Conservation (phyloP, 2,113 vertebrate genomes). For the Orcinus orca region DNA sequence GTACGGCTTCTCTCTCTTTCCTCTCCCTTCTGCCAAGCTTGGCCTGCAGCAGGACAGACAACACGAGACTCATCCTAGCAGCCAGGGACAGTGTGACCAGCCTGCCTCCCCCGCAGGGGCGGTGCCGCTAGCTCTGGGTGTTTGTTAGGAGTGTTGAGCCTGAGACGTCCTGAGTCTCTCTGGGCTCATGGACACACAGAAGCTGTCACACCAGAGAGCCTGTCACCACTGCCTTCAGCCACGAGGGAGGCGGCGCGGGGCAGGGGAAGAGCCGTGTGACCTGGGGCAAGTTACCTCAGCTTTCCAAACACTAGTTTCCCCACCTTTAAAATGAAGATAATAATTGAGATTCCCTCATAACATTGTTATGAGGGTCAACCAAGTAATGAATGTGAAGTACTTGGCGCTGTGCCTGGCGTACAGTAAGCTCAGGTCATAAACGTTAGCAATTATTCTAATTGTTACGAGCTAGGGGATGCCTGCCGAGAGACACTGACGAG, state of each 20-base stretch:
- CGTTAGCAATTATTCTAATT: conserved; percentile 48
- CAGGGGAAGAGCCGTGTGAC: background rate
- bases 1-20: background rate
- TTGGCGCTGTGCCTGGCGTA: background rate
- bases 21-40: background rate
- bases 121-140: background rate
- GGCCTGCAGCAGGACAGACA: background rate
- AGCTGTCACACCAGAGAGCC: background rate
- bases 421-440: conserved; percentile 2
- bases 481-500: background rate
- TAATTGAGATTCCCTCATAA: conserved; percentile 38
- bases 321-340: conserved; percentile 12
- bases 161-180: background rate
- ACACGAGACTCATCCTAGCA: background rate
- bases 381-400: background rate
- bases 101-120: fast-evolving
- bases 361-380: conserved; percentile 10
- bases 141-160: background rate
- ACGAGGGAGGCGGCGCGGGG: background rate
- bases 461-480: conserved; percentile 28
- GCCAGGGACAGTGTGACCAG: background rate
- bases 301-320: background rate
- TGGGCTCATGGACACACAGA: background rate
- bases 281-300: background rate
- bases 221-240: background rate